Base-by-base conservation (phyloP, 2,113 vertebrate species). In the Ameiurus melas region DNA sequence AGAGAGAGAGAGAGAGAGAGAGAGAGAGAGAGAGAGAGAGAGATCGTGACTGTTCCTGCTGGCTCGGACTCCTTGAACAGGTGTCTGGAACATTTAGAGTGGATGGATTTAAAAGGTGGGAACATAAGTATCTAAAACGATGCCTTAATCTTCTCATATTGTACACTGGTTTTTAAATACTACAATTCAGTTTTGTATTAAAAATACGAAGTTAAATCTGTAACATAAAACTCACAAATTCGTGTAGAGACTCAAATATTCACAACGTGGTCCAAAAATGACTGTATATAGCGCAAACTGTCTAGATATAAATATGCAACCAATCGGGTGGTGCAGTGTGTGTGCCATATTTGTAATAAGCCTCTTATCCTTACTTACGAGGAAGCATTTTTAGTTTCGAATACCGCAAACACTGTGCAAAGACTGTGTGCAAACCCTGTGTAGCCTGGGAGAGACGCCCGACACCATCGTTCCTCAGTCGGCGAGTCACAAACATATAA, bases 61-160 rank as follows among this genome's bases (percentile, higher is more conserved):
- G 71, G 71, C 36, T 25, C 36, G 12, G 39, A 30, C 20, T 75
- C 71, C 39, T 47, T 43, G 71, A 75, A 75, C 71, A 75, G 71
- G 75, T 78, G 75, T 51, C 75, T 51, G 75, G 47, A 78, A 51
- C 75, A 78, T 78, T 53, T 78, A 80, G 51, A 80, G 77, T 19
- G 77, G n/a, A 80, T 12, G 8, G 77, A 80, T 51, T 51, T 78
- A 55, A 30, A 80, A 80, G 51, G 51, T 33, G 51, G 77, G 51
- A 57, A 55, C 77, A 80, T 55, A 55, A 55, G 77, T 57, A 53
- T 30, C 13, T 51, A 33, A 55, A 80, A 57, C 7, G 51, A 55
- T 55, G 47, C 75, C 25, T 77, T 78, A 51, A 78, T n/a, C 43
- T 78, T 14, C 43, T 53, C 22, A 51, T 53, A 53, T 51, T 43